These are phyloP conservation scores for Lerema accius DNA, from an alignment of 1,140 invertebrate species.

Conservation along the genomic window DNA sequence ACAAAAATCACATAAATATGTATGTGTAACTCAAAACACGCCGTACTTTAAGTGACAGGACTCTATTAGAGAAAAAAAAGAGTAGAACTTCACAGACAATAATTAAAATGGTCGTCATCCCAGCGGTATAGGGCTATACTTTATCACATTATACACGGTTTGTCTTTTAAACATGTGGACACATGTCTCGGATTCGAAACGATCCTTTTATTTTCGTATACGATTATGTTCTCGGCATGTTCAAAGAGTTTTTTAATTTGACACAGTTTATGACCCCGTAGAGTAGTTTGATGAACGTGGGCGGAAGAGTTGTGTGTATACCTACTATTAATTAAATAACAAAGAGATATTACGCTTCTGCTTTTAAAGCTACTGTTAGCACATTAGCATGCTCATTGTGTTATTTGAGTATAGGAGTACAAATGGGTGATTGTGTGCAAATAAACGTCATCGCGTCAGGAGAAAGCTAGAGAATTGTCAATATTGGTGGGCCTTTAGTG, in stretches of 20 bases:
- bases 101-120: slow-evolving; percentile 52
- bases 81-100: slow-evolving; percentile 47
- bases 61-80: slow-evolving; percentile 50
- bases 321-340: slow-evolving; percentile 61
- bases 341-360: slow-evolving; percentile 49
- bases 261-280: slow-evolving; percentile 76
- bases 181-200: slow-evolving; percentile 74
- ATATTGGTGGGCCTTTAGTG: slow-evolving; percentile 11
- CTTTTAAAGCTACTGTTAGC: slow-evolving; percentile 17
- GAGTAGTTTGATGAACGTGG: slow-evolving; percentile 58
- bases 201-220: slow-evolving; percentile 66
- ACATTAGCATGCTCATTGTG: slow-evolving; percentile 23
- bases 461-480: neutral
- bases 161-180: slow-evolving; percentile 74
- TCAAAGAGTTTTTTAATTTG: slow-evolving; percentile 79
- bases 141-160: slow-evolving; percentile 76
- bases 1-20: no score
- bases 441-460: neutral
- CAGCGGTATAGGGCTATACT: slow-evolving; percentile 48
- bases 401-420: neutral
- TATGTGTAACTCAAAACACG: slow-evolving; percentile 42
- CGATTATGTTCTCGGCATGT: slow-evolving; percentile 72
- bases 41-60: slow-evolving; percentile 37
- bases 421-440: slow-evolving; percentile 16
- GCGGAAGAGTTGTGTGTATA: slow-evolving; percentile 43